These are phyloP conservation scores for Drosophila paranaensis DNA, from an alignment of 2,888 invertebrate genomes.

Conservation along the genomic window DNA sequence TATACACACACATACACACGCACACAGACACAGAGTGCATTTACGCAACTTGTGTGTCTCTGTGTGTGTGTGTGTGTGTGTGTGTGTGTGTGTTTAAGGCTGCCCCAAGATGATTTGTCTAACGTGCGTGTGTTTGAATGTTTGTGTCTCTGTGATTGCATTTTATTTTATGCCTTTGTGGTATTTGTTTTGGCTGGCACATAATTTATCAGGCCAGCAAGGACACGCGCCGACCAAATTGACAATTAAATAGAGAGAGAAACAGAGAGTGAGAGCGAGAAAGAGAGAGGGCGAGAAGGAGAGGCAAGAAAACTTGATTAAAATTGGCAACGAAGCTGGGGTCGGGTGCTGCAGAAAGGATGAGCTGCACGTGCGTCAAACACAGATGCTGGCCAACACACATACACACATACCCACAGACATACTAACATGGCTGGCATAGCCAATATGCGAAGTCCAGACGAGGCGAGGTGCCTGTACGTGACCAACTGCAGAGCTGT, in stretches of 20 bases:
- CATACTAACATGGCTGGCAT: conserved; percentile 14
- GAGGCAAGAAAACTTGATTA: conserved; percentile 74
- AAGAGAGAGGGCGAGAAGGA: conserved; percentile 29
- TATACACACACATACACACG: background rate
- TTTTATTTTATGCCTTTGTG: conserved; percentile 52
- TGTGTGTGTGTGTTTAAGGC: background rate
- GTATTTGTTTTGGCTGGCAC: conserved; percentile 57
- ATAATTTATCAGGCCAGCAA: conserved; percentile 66
- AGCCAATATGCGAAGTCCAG: conserved; percentile 50
- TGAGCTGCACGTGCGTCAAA: conserved; percentile 67
- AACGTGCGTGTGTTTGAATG: conserved; percentile 19
- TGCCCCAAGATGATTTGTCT: conserved; percentile 27
- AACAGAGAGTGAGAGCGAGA: conserved; percentile 40
- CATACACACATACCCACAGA: background rate
- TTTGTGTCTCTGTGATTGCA: conserved; percentile 52
- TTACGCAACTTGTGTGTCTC: conserved; percentile 28
- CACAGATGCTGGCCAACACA: conserved; percentile 55
- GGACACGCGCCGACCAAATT: conserved; percentile 68
- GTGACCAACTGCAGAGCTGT: conserved; percentile 74
- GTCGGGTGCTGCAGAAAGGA: conserved; percentile 18
- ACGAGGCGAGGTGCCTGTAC: conserved; percentile 44
- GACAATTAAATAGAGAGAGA: conserved; percentile 72
- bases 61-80: conserved; percentile 10
- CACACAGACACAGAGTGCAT: conserved; percentile 26
- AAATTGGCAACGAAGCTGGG: conserved; percentile 56